These are phyloP conservation scores for Tupaia chinensis DNA, from an alignment of 2,113 vertebrate species.

Conservation along the genomic window DNA sequence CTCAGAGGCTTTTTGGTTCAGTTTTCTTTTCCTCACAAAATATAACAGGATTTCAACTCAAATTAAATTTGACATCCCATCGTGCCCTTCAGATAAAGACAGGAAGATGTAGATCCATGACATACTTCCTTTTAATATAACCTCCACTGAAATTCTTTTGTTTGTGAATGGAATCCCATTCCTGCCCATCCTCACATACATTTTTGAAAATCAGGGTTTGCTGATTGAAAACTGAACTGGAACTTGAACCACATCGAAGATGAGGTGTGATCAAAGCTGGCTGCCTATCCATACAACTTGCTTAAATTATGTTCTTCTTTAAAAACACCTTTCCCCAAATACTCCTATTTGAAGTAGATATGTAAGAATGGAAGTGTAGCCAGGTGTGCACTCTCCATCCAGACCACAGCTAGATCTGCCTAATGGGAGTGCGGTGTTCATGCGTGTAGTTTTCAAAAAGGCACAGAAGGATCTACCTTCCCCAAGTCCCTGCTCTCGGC, in stretches of 20 bases:
- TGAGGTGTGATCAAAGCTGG: not conserved
- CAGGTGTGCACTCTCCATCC: not conserved
- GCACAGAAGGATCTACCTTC: not conserved
- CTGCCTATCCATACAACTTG: not conserved
- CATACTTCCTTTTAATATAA: too few relatives aligned
- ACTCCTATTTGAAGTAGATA: not conserved
- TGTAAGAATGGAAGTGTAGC: not conserved
- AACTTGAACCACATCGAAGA: not conserved
- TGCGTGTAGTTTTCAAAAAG: not conserved
- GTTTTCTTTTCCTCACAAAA: not conserved
- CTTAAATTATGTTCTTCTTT: not conserved
- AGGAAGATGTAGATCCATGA: not conserved
- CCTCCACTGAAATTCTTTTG: not conserved
- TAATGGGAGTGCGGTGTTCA: not conserved
- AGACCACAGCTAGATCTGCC: not conserved
- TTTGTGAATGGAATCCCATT: not conserved
- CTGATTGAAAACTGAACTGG: not conserved
- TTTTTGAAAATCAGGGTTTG: not conserved
- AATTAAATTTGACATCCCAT: not conserved
- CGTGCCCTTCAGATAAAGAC: too few relatives aligned
- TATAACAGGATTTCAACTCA: not conserved
- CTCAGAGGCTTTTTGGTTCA: not conserved
- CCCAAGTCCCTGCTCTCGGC: not conserved
- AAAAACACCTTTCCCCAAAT: not conserved
- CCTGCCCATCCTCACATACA: not conserved